phyloP scores from a whole-genome alignment of 1,140 invertebrate species.

The Magallana angulata region DNA sequence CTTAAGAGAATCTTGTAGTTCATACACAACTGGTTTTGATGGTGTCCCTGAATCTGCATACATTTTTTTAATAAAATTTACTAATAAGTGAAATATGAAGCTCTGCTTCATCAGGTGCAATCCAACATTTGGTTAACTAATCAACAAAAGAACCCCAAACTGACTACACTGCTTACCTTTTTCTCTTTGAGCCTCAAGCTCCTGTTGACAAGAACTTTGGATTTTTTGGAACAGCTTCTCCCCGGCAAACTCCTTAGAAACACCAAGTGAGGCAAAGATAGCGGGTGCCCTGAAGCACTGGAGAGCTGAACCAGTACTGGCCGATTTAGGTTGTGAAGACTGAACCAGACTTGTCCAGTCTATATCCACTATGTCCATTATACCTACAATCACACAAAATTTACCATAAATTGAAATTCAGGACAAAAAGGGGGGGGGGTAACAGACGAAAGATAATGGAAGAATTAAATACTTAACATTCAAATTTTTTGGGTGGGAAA shows the following conservation, averaged over 20 bases:
- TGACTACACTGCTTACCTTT: neutral
- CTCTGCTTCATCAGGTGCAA: no score
- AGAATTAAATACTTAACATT: no score
- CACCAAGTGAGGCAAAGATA: conserved; percentile 71
- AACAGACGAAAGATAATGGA: no score
- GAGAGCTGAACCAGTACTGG: conserved; percentile 65
- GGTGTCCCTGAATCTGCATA: no score
- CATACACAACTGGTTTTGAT: neutral
- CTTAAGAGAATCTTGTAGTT: conserved; percentile 7
- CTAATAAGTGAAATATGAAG: no score
- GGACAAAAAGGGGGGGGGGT: neutral
- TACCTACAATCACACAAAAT: conserved; percentile 82
- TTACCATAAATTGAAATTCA: neutral
- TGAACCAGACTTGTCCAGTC: conserved; percentile 93
- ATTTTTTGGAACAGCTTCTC: conserved; percentile 65
- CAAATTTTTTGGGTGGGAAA: no score
- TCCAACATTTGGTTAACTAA: no score
- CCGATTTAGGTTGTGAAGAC: conserved; percentile 61
- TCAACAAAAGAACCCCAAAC: no score
- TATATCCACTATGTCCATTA: conserved; percentile 92
- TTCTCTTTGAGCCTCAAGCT: neutral
- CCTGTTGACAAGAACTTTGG: conserved; percentile 48
- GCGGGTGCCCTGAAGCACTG: conserved; percentile 69
- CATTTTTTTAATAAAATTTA: no score
- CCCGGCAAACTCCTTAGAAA: conserved; percentile 66